Evolutionary conservation across 2,113 vertebrate species (phyloP), one percentile per base, ranked within the genome.

Genomic region (Lutjanus erythropterus): DNA sequence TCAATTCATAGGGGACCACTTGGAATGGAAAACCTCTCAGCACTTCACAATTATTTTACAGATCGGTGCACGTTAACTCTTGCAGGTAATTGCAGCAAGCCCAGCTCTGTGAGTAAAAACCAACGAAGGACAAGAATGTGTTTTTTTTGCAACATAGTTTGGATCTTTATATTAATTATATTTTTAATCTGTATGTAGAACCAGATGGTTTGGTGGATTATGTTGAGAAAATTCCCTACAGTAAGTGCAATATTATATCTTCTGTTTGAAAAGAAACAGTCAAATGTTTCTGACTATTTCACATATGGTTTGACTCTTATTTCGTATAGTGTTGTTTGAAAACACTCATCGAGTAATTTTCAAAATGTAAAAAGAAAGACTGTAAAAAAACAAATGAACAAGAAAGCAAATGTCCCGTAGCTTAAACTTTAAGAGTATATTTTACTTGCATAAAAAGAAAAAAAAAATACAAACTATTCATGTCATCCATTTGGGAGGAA

Each of bases 41-140:
- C 89, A 86, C 88, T 91, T 89, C 75, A 69, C 81, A 83, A 92
- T 90, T 90, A 91, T 87, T 92, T 91, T 89, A 89, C 90, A 92
- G 78, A 92, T 92, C 85, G 74, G 78, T 80, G 85, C 85, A 87
- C 84, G 68, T 92, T 87, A 92, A 89, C 90, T 90, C 88, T 88
- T 88, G 89, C 90, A 91, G 83, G 84, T 91, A 92, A 94, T 91
- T 92, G 71, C 77, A 76, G 85, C 67, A 61, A 65, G 27, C 49
- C 59, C 3, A 41, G 23, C n/a, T 79, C 35, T 79, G 60, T 80
- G 73, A 74, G 58, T 82, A 75, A 60, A 85, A 85, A 79, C 80
- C 77, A 84, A n/a, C 29, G 52, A 53, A 62, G 78, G 62, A 46
- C 60, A 68, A 44, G 41, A 50, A 44, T 75, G 44, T 73, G 47